Base-by-base conservation (phyloP, 1,140 invertebrate species). In the Papilio helenus region DNA sequence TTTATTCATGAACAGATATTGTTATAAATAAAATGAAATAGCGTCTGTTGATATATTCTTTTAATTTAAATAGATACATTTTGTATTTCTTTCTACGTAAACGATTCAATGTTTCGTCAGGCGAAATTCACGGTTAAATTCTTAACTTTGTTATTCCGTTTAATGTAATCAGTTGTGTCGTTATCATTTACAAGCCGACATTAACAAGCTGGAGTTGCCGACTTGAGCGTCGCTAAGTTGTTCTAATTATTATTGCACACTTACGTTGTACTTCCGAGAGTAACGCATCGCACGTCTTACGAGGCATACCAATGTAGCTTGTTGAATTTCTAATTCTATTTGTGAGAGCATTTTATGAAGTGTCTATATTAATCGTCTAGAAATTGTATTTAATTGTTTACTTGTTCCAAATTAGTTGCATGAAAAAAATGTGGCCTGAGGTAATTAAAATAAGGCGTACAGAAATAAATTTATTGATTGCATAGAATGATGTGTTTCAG, bases 401-500 rank as follows among this genome's bases (percentile, higher is more conserved):
- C 51, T 2, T 49, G 14, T 49, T 49, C 7, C 7, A 55, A 20
- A 55, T 20, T 18, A 8, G 51, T 20, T 55, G n/a, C 18, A 49
- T 20, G 4, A 55, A 55, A 20, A 7, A 55, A 51, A 46, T 29
- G 44, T 46, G 51, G 7, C 51, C 51, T 20, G n/a, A 55, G 51
- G 7, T 55, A 55, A 55, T 18, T 55, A 20, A 55, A 55, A 10
- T 20, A 55, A 55, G 0, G 18, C 18, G 18, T 55, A 55, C n/a
- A 5, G 7, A 9, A 7, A 16, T 0, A 73, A 76, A 68, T 44
- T 7, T 74, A 39, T 49, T 73, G 14, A 44, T 26, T 46, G 18
- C 68, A 79, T 76, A 61, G 20, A 68, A 23, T 73, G 3, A 82
- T 82, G 79, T 26, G 77, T 93, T 94, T 44, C 88, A 95, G 94